A percentile compares a stretch with the other conserved stretches of the same genome.
These are phyloP conservation scores for Agrilus planipennis DNA, from an alignment of 1,140 invertebrate genomes.

Conservation along the genomic window DNA sequence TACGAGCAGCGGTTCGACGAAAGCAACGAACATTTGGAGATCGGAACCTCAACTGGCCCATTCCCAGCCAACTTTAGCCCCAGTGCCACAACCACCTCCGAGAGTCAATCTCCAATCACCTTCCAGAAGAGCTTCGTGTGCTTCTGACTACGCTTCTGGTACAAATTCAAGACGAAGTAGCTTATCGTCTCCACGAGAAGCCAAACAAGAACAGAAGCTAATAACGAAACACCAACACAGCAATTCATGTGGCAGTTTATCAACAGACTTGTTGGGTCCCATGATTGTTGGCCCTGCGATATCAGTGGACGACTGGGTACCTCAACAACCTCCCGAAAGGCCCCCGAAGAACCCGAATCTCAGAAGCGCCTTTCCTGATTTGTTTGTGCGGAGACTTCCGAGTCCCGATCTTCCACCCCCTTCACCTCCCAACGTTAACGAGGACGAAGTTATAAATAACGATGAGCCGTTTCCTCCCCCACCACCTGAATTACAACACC, in stretches of 20 bases:
- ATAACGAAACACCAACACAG: conserved; percentile 43
- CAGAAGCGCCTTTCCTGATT: conserved; percentile 38
- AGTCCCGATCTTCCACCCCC: conserved; percentile 63
- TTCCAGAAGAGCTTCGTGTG: conserved; percentile 51
- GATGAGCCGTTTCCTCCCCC: conserved; percentile 65
- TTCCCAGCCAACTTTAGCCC: conserved; percentile 16
- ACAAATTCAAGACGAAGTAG: conserved; percentile 34
- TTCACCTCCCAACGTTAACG: conserved; percentile 46
- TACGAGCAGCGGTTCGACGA: conserved; percentile 12
- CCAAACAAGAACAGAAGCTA: conserved; percentile 17
- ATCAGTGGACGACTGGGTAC: conserved; percentile 57
- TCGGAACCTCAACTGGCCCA: conserved; percentile 47
- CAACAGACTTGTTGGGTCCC: conserved; percentile 46
- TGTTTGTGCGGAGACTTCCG: conserved; percentile 42
- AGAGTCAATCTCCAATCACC: conserved; percentile 39
- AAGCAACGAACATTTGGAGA: conserved; percentile 41
- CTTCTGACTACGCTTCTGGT: conserved; percentile 51
- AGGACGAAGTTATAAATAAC: conserved; percentile 47
- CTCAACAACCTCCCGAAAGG: conserved; percentile 54
- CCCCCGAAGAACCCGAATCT: conserved; percentile 62
- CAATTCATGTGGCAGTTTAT: conserved; percentile 48
- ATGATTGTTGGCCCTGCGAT: conserved; percentile 52
- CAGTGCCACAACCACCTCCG: conserved; percentile 41
- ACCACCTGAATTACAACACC: conserved; percentile 43
- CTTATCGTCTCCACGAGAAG: conserved; percentile 22